phyloP scores from a whole-genome alignment of 1,140 invertebrate species.

The Listronotus bonariensis region DNA sequence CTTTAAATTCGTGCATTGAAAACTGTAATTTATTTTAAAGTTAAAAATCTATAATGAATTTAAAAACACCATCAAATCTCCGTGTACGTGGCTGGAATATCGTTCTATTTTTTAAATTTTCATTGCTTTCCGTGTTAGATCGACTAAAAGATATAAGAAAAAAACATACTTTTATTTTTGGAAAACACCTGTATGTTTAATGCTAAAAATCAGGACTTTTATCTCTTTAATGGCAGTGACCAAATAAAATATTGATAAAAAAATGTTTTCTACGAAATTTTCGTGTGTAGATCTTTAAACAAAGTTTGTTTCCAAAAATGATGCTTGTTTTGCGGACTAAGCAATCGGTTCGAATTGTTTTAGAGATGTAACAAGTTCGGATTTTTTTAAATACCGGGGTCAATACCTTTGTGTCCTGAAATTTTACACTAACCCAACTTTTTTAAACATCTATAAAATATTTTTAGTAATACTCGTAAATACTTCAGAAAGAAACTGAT shows the following conservation, averaged over 20 bases:
- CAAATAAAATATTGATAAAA: slow-evolving; percentile 53
- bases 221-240: slow-evolving; percentile 47
- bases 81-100: slow-evolving; percentile 87
- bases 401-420: too few species aligned
- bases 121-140: neutral
- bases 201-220: slow-evolving; percentile 38
- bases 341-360: too few species aligned
- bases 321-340: too few species aligned
- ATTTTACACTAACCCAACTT: too few species aligned
- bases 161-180: neutral
- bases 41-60: slow-evolving; percentile 55
- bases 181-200: neutral
- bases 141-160: neutral
- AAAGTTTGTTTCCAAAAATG: too few species aligned
- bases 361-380: neutral
- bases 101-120: slow-evolving; percentile 7
- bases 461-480: too few species aligned
- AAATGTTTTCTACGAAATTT: slow-evolving; percentile 52
- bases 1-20: too few species aligned
- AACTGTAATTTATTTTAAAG: neutral
- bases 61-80: slow-evolving; percentile 52
- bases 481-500: too few species aligned
- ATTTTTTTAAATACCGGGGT: too few species aligned
- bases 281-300: slow-evolving; percentile 50
- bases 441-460: too few species aligned